These are phyloP conservation scores for Thaleichthys pacificus DNA, from an alignment of 2,797 vertebrate species.

Conservation along the genomic window DNA sequence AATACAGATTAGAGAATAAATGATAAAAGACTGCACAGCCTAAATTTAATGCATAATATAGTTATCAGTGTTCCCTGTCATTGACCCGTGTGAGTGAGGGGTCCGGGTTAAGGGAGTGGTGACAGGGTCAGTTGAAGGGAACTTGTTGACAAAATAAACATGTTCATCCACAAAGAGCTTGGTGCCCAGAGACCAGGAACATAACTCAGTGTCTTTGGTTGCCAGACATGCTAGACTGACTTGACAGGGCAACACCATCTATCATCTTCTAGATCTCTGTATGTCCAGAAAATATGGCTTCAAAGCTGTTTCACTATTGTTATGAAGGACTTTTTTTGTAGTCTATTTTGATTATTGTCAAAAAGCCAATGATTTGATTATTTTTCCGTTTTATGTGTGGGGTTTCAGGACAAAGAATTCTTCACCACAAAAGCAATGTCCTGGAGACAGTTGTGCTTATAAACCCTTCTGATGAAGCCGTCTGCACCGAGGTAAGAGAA, in stretches of 20 bases:
- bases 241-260: conserved; percentile 1
- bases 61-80: neutral
- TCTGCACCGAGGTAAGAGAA: conserved; percentile 89
- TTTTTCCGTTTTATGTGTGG: conserved; percentile 13
- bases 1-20: neutral
- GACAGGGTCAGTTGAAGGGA: neutral
- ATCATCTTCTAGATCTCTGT: neutral
- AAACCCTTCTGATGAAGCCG: conserved; percentile 96
- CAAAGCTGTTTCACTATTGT: neutral
- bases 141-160: no score
- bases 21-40: neutral
- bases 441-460: conserved; percentile 97
- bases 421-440: conserved; percentile 95
- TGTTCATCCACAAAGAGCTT: no score
- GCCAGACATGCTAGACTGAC: neutral
- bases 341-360: neutral
- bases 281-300: neutral
- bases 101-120: neutral
- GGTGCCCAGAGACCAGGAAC: no score
- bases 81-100: neutral
- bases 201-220: no score
- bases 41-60: no score
- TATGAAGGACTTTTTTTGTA: neutral
- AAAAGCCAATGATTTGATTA: neutral
- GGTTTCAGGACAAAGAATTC: conserved; percentile 91